These are phyloP conservation scores for Agriotes lineatus DNA, from an alignment of 2,888 invertebrate species.

Conservation along the genomic window DNA sequence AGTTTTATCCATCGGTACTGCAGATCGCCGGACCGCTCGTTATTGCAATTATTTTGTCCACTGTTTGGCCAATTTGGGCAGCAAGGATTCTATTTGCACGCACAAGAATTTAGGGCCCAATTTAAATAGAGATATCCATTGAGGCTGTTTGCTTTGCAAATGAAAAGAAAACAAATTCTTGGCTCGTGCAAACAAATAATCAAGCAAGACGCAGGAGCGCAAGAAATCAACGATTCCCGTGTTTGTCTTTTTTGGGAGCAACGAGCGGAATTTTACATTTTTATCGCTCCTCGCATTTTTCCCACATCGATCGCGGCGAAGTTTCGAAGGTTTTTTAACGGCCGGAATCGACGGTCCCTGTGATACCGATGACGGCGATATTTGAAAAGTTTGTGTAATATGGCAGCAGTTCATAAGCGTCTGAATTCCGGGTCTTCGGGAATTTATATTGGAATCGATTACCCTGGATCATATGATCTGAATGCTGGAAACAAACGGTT, in stretches of 20 bases:
- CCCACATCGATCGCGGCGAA: slow-evolving; percentile 19
- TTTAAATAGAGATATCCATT: slow-evolving; percentile 26
- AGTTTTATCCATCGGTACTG: background rate
- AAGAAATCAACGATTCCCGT: slow-evolving; percentile 26
- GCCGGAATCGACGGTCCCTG: slow-evolving; percentile 38
- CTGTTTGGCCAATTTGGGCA: background rate
- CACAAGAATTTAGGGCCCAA: slow-evolving; percentile 4
- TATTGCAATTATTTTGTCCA: background rate
- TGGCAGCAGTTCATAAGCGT: slow-evolving; percentile 54
- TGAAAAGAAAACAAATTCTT: slow-evolving; percentile 40
- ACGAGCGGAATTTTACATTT: slow-evolving; percentile 33
- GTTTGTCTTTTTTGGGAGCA: slow-evolving; percentile 4
- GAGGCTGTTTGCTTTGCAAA: slow-evolving; percentile 32
- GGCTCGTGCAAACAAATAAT: slow-evolving; percentile 34
- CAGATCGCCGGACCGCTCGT: background rate
- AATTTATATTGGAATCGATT: slow-evolving; percentile 63
- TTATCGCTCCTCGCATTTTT: slow-evolving; percentile 24
- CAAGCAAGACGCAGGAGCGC: slow-evolving; percentile 17
- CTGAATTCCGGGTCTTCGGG: slow-evolving; percentile 56
- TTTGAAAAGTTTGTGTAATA: slow-evolving; percentile 60
- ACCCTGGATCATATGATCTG: slow-evolving; percentile 33
- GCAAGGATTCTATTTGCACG: slow-evolving; percentile 6
- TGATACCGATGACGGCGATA: slow-evolving; percentile 48
- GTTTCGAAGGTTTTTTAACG: slow-evolving; percentile 35
- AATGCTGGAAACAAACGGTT: slow-evolving; percentile 27